A percentile compares a stretch with the other conserved stretches of the same genome.
These are phyloP conservation scores for Naja naja DNA, from an alignment of 2,113 vertebrate genomes.

Conservation along the genomic window DNA sequence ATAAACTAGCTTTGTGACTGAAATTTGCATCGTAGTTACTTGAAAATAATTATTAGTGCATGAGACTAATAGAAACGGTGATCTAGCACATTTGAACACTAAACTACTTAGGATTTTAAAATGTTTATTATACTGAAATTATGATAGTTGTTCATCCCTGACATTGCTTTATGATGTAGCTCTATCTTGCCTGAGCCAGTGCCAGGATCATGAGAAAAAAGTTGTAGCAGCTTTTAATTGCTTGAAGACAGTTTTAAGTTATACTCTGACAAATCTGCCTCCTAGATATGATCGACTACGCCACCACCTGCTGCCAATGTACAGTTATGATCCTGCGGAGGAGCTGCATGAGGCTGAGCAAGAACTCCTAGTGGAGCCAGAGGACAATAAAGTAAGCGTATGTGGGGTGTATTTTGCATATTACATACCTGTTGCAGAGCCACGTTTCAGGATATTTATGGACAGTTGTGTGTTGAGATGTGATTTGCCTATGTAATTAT, in stretches of 20 bases:
- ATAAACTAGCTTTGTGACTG: not conserved
- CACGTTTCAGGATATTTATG: not conserved
- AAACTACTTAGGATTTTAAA: not conserved
- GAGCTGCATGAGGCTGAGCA: constrained; percentile 90
- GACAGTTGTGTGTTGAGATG: not conserved
- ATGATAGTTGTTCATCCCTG: not conserved
- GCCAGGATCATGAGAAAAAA: not conserved
- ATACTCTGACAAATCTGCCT: not conserved
- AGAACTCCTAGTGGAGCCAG: constrained; percentile 83
- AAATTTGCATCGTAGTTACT: not conserved
- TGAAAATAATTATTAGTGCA: not conserved
- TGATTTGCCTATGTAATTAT: not conserved
- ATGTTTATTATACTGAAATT: not conserved
- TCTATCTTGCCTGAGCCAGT: not conserved
- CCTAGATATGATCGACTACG: constrained; percentile 86
- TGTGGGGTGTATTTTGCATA: rapidly evolving
- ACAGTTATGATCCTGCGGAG: constrained; percentile 91
- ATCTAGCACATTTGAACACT: not conserved
- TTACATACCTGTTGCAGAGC: not conserved
- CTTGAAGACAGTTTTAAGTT: not conserved
- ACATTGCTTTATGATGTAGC: not conserved
- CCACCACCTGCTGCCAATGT: constrained; percentile 91
- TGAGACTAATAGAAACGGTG: not conserved
- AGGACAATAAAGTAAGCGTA: constrained; percentile 80
- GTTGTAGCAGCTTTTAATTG: not conserved